Percentiles rank a stretch among this genome's conserved stretches.
Evolutionary conservation across 2,888 invertebrate genomes (phyloP).

Genomic region (Drosophila incognita): DNA sequence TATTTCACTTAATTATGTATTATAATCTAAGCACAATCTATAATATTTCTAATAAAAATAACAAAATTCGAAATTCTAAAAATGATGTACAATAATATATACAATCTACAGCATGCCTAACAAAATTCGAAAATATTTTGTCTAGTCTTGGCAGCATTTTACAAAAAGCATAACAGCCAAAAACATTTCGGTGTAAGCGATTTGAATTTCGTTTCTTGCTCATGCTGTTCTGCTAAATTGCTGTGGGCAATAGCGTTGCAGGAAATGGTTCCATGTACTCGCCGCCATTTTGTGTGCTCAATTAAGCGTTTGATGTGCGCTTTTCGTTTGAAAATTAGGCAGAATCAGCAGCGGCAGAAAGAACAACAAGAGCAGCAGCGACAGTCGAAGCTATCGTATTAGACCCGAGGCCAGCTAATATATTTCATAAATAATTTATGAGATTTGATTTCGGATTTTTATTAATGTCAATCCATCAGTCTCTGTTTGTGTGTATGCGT

Average conservation of each 20-base stretch:
- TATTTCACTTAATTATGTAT: neutral
- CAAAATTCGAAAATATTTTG: neutral
- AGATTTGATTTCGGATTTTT: constrained; percentile 58
- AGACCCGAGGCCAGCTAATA: constrained; percentile 43
- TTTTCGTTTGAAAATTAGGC: constrained; percentile 57
- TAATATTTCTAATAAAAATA: neutral
- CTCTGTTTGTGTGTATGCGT: neutral
- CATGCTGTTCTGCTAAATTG: constrained; percentile 29
- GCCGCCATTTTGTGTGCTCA: constrained; percentile 59
- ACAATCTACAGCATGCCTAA: neutral
- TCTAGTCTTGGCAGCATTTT: neutral
- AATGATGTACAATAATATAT: neutral
- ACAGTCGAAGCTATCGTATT: neutral
- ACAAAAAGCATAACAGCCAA: neutral
- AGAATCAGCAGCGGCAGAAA: neutral
- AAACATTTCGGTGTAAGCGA: constrained; percentile 27
- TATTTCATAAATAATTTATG: constrained; percentile 60
- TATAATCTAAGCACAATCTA: neutral
- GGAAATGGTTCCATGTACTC: constrained; percentile 47
- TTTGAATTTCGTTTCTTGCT: neutral
- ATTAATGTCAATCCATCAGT: constrained; percentile 42
- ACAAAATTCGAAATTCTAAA: too few relatives aligned
- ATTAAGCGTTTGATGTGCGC: constrained; percentile 65
- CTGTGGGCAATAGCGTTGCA: constrained; percentile 38
- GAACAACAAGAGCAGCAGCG: neutral